Percentiles rank a stretch among this genome's conserved stretches.
Evolutionary conservation across 2,888 invertebrate genomes (phyloP).

Genomic region (Masnerella sp.): DNA sequence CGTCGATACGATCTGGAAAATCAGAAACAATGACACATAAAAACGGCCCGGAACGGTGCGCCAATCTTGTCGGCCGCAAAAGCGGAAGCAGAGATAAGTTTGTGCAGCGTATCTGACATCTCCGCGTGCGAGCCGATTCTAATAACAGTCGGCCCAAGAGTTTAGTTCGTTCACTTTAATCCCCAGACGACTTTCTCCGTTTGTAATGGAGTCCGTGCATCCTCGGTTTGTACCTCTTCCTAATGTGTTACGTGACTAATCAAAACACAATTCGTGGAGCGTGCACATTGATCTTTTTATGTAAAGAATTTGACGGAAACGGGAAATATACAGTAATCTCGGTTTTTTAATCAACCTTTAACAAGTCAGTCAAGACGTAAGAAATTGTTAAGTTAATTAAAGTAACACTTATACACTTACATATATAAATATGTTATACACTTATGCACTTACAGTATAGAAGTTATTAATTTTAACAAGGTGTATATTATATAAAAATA

Average conservation of each 20-base stretch:
- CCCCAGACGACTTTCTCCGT: constrained; percentile 66
- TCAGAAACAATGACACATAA: constrained; percentile 34
- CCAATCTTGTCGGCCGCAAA: constrained; percentile 16
- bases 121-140: constrained; percentile 49
- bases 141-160: constrained; percentile 49
- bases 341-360: no score
- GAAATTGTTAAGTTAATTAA: no score
- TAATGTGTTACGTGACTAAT: constrained; percentile 53
- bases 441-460: no score
- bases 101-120: constrained; percentile 47
- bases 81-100: constrained; percentile 51
- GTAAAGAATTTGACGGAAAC: no score
- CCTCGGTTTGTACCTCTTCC: constrained; percentile 49
- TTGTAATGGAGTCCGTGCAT: constrained; percentile 64
- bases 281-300: no score
- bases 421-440: no score
- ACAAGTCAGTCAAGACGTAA: no score
- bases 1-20: constrained; percentile 17
- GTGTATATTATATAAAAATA: no score
- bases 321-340: no score
- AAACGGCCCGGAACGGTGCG: constrained; percentile 4
- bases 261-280: constrained; percentile 41
- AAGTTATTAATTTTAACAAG: no score
- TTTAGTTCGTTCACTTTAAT: constrained; percentile 62
- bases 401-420: no score